Base-by-base conservation (phyloP, 2,888 invertebrate species). In the Saturnia pavonia region DNA sequence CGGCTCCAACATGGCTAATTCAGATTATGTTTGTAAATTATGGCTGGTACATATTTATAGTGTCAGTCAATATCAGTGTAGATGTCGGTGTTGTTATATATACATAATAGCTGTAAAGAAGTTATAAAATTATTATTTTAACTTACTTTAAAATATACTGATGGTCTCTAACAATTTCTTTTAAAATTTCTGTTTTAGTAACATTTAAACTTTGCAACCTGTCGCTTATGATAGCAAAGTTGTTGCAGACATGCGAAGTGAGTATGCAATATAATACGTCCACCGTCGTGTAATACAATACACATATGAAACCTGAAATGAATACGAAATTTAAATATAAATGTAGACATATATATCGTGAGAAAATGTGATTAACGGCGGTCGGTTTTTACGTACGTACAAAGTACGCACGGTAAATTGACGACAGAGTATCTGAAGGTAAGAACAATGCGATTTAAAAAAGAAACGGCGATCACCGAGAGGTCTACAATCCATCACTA, bases 71-170 rank as follows among this genome's bases (percentile, higher is more conserved):
- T n/a, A n/a, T n/a, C n/a, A n/a, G n/a, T n/a, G n/a, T n/a, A n/a
- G n/a, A n/a, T n/a, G n/a, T n/a, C n/a, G n/a, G n/a, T n/a, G n/a
- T n/a, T n/a, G n/a, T n/a, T n/a, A n/a, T n/a, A n/a, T n/a, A n/a
- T n/a, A 34, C 34, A 34, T 34, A 34, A 34, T 34, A 34, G 34
- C 3, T 34, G 6, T 34, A 34, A 34, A 34, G 34, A 34, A 34
- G 34, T 34, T 34, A 34, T 34, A 4, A 34, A 6, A 4, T 34
- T 6, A 2, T 34, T 34, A 34, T 4, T 54, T 1, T 57, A 57
- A 82, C 88, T 85, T 82, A 92, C 92, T 86, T 82, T 45, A 92
- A 78, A 73, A 91, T 79, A 71, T 88, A 82, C 70, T 91, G 92
- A 76, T 92, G 92, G 69, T 80, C 83, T 72, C 79, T 85, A 0